These are phyloP conservation scores for Megalonaias nervosa DNA, from an alignment of 1,140 invertebrate species.

Conservation along the genomic window DNA sequence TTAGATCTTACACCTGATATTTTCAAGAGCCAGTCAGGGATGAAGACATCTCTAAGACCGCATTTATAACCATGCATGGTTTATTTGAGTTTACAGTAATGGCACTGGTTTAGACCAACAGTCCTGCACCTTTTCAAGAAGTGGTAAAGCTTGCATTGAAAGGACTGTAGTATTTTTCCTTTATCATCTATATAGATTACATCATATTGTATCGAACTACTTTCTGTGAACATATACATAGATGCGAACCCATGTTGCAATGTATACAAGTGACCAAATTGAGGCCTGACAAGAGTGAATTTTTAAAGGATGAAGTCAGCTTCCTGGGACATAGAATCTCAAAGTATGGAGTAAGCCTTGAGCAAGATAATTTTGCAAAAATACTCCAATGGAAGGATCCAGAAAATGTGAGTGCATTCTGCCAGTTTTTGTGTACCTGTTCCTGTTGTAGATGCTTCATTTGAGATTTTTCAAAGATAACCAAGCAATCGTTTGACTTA, in stretches of 20 bases:
- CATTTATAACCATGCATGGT: constrained; percentile 8
- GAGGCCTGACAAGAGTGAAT: constrained; percentile 1
- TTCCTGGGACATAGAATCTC: constrained; percentile 16
- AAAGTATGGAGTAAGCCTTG: constrained; percentile 32
- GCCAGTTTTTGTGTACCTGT: constrained; percentile 5
- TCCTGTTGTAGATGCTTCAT: constrained; percentile 14
- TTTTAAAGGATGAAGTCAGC: constrained; percentile 8
- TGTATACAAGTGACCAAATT: constrained; percentile 12
- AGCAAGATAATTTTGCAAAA: no score
- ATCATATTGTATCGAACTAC: no score
- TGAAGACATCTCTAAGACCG: constrained; percentile 22
- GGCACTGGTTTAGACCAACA: neutral
- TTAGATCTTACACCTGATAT: constrained; percentile 20
- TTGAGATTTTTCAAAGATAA: constrained; percentile 17
- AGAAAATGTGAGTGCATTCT: no score
- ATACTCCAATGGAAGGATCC: no score
- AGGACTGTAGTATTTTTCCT: constrained; percentile 14
- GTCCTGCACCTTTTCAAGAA: constrained; percentile 8
- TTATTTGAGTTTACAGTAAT: constrained; percentile 7
- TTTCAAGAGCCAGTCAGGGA: constrained; percentile 20
- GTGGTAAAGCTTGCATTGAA: constrained; percentile 18
- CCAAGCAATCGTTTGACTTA: constrained; percentile 17
- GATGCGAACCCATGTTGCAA: constrained; percentile 32
- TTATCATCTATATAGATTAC: constrained; percentile 19
- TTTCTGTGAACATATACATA: no score